Evolutionary conservation across 2,888 invertebrate genomes (phyloP).

Genomic region (Lasioglossum leucozonium): DNA sequence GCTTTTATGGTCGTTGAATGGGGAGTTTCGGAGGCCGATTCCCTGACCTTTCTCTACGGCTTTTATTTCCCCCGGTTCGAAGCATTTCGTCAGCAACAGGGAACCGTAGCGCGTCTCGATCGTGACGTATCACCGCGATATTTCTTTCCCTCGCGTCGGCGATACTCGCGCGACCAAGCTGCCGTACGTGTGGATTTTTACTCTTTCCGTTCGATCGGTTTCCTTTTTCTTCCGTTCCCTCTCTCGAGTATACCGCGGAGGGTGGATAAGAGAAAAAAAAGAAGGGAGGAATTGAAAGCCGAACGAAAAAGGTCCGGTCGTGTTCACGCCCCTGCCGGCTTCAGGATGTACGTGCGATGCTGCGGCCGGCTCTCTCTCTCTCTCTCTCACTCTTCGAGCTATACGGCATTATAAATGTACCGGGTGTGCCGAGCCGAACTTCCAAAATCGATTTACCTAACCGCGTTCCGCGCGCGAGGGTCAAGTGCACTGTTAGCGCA

Average conservation of each 20-base stretch:
- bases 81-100: constrained; percentile 40
- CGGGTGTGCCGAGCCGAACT: constrained; percentile 66
- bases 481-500: constrained; percentile 62
- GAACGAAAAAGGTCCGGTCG: constrained; percentile 70
- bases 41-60: constrained; percentile 49
- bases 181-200: constrained; percentile 53
- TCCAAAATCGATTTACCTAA: constrained; percentile 67
- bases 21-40: constrained; percentile 27
- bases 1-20: background rate
- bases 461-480: constrained; percentile 58
- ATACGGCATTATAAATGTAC: constrained; percentile 71
- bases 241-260: background rate
- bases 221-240: constrained; percentile 32
- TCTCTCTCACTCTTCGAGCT: constrained; percentile 27
- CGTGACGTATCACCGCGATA: constrained; percentile 63
- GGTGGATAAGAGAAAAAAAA: constrained; percentile 50
- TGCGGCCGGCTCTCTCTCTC: constrained; percentile 56
- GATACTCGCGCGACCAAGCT: constrained; percentile 42
- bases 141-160: constrained; percentile 42
- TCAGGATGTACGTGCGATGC: constrained; percentile 70
- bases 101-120: constrained; percentile 32
- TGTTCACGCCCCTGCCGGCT: constrained; percentile 70
- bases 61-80: constrained; percentile 27
- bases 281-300: constrained; percentile 72
- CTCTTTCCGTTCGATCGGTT: constrained; percentile 57